Evolutionary conservation across 92 coral and sea anemone species (phyloP).

Genomic region (Epizoanthus rinbou): DNA sequence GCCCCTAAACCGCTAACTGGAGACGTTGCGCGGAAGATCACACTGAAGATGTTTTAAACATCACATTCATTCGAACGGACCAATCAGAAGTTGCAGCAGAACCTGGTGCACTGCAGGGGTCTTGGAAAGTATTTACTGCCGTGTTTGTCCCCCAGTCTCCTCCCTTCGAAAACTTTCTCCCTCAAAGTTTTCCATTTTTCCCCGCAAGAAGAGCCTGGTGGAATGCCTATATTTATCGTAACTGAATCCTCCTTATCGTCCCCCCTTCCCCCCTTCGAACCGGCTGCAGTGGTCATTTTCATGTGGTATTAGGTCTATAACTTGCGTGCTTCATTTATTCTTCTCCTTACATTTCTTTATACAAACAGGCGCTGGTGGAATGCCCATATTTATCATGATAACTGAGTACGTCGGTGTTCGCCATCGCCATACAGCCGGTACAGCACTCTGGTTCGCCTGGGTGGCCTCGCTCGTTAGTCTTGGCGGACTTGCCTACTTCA

Average conservation of each 20-base stretch:
- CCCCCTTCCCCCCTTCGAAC: too few relatives aligned
- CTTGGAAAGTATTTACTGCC: too few relatives aligned
- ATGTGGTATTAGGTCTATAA: not conserved
- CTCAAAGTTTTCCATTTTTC: not conserved
- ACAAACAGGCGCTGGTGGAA: constrained; percentile 23
- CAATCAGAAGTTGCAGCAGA: too few relatives aligned
- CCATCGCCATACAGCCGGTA: constrained; percentile 42
- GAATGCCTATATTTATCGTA: too few relatives aligned
- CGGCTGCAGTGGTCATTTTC: too few relatives aligned
- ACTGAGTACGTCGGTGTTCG: constrained; percentile 49
- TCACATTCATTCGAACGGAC: too few relatives aligned
- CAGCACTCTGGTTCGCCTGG: constrained; percentile 54
- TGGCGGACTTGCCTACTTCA: constrained; percentile 47
- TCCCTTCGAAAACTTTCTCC: not conserved
- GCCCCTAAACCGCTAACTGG: too few relatives aligned
- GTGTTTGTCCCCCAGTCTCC: too few relatives aligned
- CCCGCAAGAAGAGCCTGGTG: not conserved
- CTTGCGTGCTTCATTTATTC: not conserved
- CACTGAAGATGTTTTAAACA: too few relatives aligned
- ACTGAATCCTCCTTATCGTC: too few relatives aligned
- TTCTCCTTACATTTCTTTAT: not conserved
- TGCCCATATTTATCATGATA: constrained; percentile 47
- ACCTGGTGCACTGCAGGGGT: too few relatives aligned
- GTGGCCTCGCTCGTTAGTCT: constrained; percentile 19
- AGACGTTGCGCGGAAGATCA: too few relatives aligned